Base-by-base conservation (phyloP, 2,113 vertebrate species). In the Tympanuchus pallidicinctus region DNA sequence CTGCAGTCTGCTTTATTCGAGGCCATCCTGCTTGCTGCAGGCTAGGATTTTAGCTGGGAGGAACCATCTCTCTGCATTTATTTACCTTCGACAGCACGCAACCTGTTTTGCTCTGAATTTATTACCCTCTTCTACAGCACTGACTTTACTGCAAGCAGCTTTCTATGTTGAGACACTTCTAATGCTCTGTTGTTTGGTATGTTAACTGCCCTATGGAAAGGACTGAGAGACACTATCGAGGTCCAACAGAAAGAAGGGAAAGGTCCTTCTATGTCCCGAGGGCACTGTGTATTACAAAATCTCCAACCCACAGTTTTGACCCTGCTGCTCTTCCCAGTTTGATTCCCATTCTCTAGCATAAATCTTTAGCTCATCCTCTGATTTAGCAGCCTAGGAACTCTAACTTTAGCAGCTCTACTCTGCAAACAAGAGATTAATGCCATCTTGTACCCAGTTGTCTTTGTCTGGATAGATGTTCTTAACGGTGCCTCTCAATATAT, bases 331-430 rank as follows among this genome's bases (percentile, higher is more conserved):
- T 64, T 78, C 69, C 48, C 52, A 83, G 13, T 80, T 93, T 77
- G 56, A 48, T 67, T 81, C 52, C 24, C 32, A n/a, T 74, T 80
- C 47, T 80, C 32, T 25, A 67, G 42, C 5, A n/a, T 77, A 82
- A 88, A 91, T 76, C 78, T 74, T 73, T 3, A 50, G 34, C 19
- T 38, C 13, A 89, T 74, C 69, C 56, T 89, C 50, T 50, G 12
- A 78, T 81, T 91, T 75, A 86, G 87, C 79, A 95, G 79, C 20
- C 52, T 47, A 67, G 75, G 82, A 92, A 60, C 40, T 40, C 40
- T 40, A 40, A 40, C 40, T 40, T 40, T 40, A 40, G 40, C 65
- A 85, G 60, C 48, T 77, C 56, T 67, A 36, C 34, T 74, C 22
- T 30, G 67, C 73, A 64, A 89, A 66, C 56, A 30, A 71, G 57